phyloP scores from a whole-genome alignment of 2,113 vertebrate species.

The Condylura cristata region DNA sequence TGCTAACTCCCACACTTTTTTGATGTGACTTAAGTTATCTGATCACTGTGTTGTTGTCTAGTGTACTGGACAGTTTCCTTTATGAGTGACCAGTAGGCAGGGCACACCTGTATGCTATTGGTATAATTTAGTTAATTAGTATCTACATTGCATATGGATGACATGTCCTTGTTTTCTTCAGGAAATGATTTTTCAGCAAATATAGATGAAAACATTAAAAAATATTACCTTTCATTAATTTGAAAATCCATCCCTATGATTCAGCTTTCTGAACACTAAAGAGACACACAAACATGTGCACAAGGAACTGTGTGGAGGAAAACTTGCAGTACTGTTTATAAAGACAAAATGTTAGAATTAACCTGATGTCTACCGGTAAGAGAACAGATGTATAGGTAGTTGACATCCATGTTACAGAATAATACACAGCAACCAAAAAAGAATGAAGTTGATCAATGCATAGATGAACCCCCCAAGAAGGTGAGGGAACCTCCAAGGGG shows the following conservation, averaged over 20 bases:
- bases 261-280: not conserved
- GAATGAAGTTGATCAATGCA: not conserved
- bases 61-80: not conserved
- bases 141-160: not conserved
- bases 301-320: not conserved
- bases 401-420: not conserved
- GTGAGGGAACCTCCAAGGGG: not conserved
- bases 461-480: too few species aligned
- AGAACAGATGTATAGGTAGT: not conserved
- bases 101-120: not conserved
- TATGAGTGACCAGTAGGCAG: not conserved
- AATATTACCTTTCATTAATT: not conserved
- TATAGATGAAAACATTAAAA: conserved; percentile 15
- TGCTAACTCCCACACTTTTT: not conserved
- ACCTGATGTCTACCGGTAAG: not conserved
- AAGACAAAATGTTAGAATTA: not conserved
- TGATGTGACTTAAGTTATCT: not conserved
- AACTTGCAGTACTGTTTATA: not conserved
- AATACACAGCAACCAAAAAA: not conserved
- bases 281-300: not conserved
- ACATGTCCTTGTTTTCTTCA: not conserved
- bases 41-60: not conserved
- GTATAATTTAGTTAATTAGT: not conserved
- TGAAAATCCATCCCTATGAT: not conserved
- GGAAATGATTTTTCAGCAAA: conserved; percentile 28